Percentiles rank a stretch among this genome's conserved stretches.
phyloP scores from a whole-genome alignment of 2,888 invertebrate species.

The Andricus curvator region DNA sequence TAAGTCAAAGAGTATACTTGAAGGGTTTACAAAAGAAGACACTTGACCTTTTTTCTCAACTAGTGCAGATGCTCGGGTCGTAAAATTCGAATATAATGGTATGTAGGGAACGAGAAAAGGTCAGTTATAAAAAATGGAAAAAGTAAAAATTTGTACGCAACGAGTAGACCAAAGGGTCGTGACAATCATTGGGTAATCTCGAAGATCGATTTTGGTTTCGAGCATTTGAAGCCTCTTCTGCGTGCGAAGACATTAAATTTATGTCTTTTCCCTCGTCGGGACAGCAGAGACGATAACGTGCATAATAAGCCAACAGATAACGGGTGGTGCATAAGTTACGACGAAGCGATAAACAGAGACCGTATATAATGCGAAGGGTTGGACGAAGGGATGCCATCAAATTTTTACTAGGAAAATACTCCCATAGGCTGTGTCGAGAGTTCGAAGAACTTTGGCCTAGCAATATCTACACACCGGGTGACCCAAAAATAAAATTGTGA shows the following conservation, averaged over 20 bases:
- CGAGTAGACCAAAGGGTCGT: constrained; percentile 36
- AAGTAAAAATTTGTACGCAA: constrained; percentile 17
- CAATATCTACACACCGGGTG: constrained; percentile 17
- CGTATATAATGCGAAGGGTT: constrained; percentile 46
- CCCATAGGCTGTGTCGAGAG: constrained; percentile 41
- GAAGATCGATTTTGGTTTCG: constrained; percentile 58
- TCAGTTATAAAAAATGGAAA: not conserved
- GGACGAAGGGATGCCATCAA: constrained; percentile 51
- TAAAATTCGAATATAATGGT: not conserved
- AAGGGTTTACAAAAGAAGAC: not conserved
- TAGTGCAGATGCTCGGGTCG: not conserved
- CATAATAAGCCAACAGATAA: constrained; percentile 67
- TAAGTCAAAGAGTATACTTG: not conserved
- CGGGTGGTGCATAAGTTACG: constrained; percentile 65
- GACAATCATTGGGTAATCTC: constrained; percentile 47
- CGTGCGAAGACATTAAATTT: constrained; percentile 64
- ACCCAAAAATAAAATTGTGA: not conserved
- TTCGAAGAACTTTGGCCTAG: constrained; percentile 45
- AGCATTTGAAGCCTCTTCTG: constrained; percentile 45
- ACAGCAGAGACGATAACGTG: constrained; percentile 65
- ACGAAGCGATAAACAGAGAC: constrained; percentile 63
- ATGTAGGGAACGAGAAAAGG: not conserved
- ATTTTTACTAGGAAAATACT: constrained; percentile 53
- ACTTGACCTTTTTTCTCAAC: not conserved
- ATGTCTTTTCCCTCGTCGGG: constrained; percentile 64